A percentile compares a stretch with the other conserved stretches of the same genome.
These are phyloP conservation scores for Anniella stebbinsi DNA, from an alignment of 2,797 vertebrate genomes.

Conservation along the genomic window DNA sequence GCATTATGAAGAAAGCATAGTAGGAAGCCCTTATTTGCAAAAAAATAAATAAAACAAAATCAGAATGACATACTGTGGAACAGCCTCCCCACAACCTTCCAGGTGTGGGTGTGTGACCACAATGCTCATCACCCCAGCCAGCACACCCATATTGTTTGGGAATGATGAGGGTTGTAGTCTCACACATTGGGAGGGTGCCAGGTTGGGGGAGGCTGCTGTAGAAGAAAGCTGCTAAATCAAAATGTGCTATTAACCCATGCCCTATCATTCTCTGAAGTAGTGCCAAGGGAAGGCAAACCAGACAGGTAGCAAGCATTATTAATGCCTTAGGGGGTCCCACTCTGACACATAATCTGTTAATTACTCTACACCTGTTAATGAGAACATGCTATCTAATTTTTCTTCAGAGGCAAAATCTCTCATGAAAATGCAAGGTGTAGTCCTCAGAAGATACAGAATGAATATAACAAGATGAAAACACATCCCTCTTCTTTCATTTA, in stretches of 20 bases:
- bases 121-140: neutral
- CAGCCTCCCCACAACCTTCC: neutral
- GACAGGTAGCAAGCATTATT: constrained; percentile 45
- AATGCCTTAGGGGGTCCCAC: constrained; percentile 26
- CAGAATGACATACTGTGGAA: neutral
- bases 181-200: no score
- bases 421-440: constrained; percentile 34
- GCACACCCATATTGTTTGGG: neutral
- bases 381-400: neutral
- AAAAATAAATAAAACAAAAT: neutral
- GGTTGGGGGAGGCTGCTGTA: no score
- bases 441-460: constrained; percentile 17
- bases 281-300: constrained; percentile 17
- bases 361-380: constrained; percentile 20
- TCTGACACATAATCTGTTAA: constrained; percentile 48
- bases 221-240: neutral
- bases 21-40: constrained; percentile 54
- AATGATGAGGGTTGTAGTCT: neutral
- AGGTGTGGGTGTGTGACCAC: neutral
- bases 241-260: neutral
- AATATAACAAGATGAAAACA: neutral
- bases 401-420: neutral
- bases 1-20: constrained; percentile 39
- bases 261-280: constrained; percentile 56
- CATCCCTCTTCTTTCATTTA: neutral